These are phyloP conservation scores for Silvanus unidentatus DNA, from an alignment of 2,888 invertebrate genomes.

Conservation along the genomic window DNA sequence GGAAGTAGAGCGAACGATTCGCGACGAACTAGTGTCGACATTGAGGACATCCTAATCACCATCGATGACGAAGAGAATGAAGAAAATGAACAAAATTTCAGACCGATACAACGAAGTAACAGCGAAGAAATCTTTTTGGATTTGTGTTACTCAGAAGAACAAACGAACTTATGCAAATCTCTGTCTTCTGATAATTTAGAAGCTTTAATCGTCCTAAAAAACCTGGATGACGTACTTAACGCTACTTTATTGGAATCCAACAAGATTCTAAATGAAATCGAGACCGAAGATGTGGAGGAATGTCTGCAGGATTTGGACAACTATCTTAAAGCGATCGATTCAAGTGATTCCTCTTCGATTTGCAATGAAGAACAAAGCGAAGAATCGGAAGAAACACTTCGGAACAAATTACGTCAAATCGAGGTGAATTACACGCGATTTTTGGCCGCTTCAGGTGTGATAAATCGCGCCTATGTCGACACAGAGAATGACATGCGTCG, in stretches of 20 bases:
- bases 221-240: conserved; percentile 55
- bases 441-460: conserved; percentile 30
- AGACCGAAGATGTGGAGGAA: conserved; percentile 39
- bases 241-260: conserved; percentile 25
- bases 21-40: conserved; percentile 32
- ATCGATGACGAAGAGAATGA: conserved; percentile 33
- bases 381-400: conserved; percentile 20
- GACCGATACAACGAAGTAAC: conserved; percentile 12
- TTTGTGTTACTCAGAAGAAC: not conserved
- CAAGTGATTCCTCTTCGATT: conserved; percentile 18
- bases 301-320: conserved; percentile 52
- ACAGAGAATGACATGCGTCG: conserved; percentile 18
- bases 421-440: conserved; percentile 35
- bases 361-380: conserved; percentile 13
- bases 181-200: conserved; percentile 29
- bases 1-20: conserved; percentile 8
- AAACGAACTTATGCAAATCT: conserved; percentile 10
- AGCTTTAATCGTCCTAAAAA: conserved; percentile 52
- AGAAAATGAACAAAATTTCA: not conserved
- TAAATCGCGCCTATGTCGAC: conserved; percentile 30
- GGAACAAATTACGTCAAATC: conserved; percentile 28
- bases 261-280: conserved; percentile 40
- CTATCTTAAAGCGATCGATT: conserved; percentile 48
- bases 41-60: conserved; percentile 42
- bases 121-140: conserved; percentile 11